Evolutionary conservation across 2,888 invertebrate species (phyloP).

Genomic region (Syritta pipiens): DNA sequence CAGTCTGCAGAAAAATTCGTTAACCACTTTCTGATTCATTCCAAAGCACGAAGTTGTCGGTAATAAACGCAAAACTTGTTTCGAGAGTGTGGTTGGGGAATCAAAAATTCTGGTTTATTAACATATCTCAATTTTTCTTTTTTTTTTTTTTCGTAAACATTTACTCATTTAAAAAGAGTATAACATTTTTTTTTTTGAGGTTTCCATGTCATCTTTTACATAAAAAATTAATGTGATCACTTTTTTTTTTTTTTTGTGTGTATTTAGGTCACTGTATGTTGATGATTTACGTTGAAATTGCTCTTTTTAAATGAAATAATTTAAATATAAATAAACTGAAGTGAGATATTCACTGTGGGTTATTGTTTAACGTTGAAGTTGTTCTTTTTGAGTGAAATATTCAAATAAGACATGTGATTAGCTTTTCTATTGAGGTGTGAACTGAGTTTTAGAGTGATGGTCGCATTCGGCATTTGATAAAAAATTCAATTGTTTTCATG

Average conservation of each 20-base stretch:
- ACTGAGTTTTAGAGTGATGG: no score
- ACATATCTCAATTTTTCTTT: constrained; percentile 17
- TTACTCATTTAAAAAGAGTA: constrained; percentile 6
- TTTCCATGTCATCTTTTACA: constrained; percentile 50
- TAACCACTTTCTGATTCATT: constrained; percentile 51
- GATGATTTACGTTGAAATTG: background rate
- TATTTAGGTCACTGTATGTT: constrained; percentile 29
- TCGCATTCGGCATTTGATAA: no score
- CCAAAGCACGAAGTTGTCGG: constrained; percentile 3
- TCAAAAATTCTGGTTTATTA: constrained; percentile 49
- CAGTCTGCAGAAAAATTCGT: constrained; percentile 44
- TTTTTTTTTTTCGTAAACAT: constrained; percentile 4
- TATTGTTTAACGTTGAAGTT: no score
- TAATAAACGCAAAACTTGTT: constrained; percentile 38
- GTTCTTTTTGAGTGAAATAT: no score
- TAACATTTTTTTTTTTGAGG: constrained; percentile 37
- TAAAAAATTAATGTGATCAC: constrained; percentile 36
- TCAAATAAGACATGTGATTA: no score
- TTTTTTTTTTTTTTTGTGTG: no score
- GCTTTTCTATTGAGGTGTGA: no score
- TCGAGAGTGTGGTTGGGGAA: no score
- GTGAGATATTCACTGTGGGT: no score
- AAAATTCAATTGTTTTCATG: no score
- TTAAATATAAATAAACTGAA: no score
- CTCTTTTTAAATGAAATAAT: no score